Conservation (phyloP, 2,113 vertebrate genomes). For the Hucho hucho region DNA sequence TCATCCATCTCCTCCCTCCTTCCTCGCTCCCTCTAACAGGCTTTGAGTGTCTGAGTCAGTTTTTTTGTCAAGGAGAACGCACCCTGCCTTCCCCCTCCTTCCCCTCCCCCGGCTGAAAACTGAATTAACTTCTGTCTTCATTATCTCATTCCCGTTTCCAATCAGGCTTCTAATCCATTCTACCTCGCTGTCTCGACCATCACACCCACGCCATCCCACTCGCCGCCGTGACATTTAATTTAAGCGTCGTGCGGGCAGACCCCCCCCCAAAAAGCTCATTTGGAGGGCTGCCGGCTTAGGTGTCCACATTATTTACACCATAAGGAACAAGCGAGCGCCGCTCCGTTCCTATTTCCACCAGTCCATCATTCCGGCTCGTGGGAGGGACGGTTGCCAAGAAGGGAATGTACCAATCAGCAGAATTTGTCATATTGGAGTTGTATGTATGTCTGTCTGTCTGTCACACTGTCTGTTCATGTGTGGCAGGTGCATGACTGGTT, state of each 20-base stretch:
- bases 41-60: constrained; percentile 50
- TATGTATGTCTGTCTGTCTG: neutral
- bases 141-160: constrained; percentile 77
- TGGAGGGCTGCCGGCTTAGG: constrained; percentile 27
- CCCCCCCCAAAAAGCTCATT: constrained; percentile 10
- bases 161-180: constrained; percentile 76
- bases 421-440: neutral
- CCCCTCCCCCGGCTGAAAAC: constrained; percentile 35
- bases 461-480: neutral
- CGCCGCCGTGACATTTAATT: constrained; percentile 77
- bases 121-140: constrained; percentile 70
- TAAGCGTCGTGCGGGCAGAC: constrained; percentile 44
- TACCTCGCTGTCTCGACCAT: constrained; percentile 46
- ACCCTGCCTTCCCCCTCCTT: constrained; percentile 27
- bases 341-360: neutral
- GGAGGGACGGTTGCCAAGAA: neutral
- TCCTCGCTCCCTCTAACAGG: constrained; percentile 35
- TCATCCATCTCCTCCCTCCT: neutral
- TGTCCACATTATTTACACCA: constrained; percentile 44
- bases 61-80: constrained; percentile 57
- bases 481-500: neutral
- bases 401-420: constrained; percentile 6
- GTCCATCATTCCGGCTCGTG: neutral
- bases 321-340: constrained; percentile 22
- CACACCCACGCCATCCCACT: constrained; percentile 41